These are phyloP conservation scores for Lepidocolaptes lacrymiger DNA, from an alignment of 2,797 vertebrate genomes.

Conservation along the genomic window DNA sequence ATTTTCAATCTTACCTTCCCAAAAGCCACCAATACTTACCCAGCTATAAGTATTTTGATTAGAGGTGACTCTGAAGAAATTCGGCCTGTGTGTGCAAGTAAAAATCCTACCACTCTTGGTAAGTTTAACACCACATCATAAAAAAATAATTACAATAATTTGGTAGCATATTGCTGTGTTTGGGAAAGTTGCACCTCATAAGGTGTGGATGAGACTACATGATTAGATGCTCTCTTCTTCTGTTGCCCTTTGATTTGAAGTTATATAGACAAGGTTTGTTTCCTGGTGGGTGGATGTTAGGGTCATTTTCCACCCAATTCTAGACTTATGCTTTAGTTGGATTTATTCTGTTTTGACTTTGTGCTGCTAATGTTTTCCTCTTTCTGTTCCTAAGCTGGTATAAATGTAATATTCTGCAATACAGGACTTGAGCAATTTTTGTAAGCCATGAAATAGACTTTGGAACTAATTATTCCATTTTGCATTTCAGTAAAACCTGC, in stretches of 20 bases:
- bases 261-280: background rate
- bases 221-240: background rate
- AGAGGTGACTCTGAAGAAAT: constrained; percentile 13
- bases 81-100: constrained; percentile 35
- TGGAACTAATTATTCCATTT: background rate
- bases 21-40: background rate
- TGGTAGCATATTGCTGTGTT: background rate
- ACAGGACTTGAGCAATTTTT: background rate
- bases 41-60: constrained; percentile 31
- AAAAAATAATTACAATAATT: background rate
- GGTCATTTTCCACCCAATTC: background rate
- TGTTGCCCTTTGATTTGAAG: background rate
- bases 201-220: background rate
- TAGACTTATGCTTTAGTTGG: background rate
- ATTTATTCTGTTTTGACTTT: background rate
- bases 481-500: constrained; percentile 73
- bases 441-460: background rate
- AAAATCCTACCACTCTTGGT: constrained; percentile 42
- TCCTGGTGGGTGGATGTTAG: background rate
- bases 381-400: background rate
- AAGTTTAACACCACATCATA: background rate
- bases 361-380: background rate
- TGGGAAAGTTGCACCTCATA: background rate
- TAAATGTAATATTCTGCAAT: background rate
- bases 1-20: constrained; percentile 57